Conservation (phyloP, 2,888 invertebrate species). For the Ligdia adustata region DNA sequence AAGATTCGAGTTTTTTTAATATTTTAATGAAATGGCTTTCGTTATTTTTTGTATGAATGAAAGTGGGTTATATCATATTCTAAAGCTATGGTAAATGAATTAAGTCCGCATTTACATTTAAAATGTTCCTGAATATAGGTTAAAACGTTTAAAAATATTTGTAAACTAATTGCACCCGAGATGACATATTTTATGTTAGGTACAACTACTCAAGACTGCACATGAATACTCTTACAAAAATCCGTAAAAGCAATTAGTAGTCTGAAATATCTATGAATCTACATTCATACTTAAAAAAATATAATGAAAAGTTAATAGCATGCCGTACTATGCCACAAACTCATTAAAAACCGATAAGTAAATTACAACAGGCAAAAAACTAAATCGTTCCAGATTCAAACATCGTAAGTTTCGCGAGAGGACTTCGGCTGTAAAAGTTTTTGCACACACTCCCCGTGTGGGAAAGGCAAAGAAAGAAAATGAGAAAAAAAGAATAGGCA, state of each 20-base stretch:
- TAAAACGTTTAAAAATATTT: no score
- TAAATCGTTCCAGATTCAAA: conserved; percentile 47
- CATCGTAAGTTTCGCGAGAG: conserved; percentile 45
- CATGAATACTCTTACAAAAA: no score
- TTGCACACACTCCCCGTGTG: conserved; percentile 56
- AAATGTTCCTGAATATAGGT: no score
- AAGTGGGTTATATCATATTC: conserved; percentile 12
- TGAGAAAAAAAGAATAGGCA: conserved; percentile 45
- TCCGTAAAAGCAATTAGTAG: no score
- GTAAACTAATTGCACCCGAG: no score
- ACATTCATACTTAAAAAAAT: no score
- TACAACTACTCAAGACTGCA: no score
- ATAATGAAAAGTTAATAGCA: no score
- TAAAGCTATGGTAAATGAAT: background rate
- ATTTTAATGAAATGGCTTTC: conserved; percentile 65
- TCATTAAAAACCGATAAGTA: no score
- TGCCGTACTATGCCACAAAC: no score
- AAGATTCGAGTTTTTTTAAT: conserved; percentile 60
- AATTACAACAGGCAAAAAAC: conserved; percentile 31
- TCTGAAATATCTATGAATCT: no score
- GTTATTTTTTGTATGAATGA: conserved; percentile 47
- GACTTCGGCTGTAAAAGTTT: conserved; percentile 49
- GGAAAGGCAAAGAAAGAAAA: conserved; percentile 47
- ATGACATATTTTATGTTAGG: no score
- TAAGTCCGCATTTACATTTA: background rate